A percentile compares a stretch with the other conserved stretches of the same genome.
phyloP scores from a whole-genome alignment of 2,888 invertebrate genomes.

The Drosophila antonietae region DNA sequence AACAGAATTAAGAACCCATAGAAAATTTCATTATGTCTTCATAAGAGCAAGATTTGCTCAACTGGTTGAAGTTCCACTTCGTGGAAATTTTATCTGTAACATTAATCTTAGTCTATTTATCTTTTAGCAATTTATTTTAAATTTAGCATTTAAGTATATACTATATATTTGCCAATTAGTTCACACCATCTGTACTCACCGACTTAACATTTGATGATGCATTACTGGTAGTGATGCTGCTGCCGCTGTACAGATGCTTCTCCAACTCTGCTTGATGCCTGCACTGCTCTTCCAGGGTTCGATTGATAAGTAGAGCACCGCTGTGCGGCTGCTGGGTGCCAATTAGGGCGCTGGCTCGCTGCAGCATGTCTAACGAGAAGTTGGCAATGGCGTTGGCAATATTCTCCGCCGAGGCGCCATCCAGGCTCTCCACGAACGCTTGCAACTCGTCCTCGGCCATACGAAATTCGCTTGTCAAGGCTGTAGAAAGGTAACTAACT shows the following conservation, averaged over 20 bases:
- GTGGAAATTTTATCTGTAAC: too few relatives aligned
- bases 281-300: slow-evolving; percentile 71
- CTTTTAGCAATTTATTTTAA: background rate
- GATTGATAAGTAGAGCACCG: slow-evolving; percentile 58
- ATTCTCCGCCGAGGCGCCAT: slow-evolving; percentile 56
- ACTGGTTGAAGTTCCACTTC: too few relatives aligned
- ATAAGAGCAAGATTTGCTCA: background rate
- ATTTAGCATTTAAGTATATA: background rate
- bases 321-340: slow-evolving; percentile 55
- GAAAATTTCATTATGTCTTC: too few relatives aligned
- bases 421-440: slow-evolving; percentile 71
- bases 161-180: background rate
- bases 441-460: slow-evolving; percentile 74
- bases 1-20: background rate
- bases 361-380: slow-evolving; percentile 75
- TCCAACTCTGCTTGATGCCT: slow-evolving; percentile 61
- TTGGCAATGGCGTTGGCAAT: slow-evolving; percentile 73
- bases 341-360: slow-evolving; percentile 71
- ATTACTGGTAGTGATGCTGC: background rate
- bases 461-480: background rate
- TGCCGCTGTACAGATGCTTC: slow-evolving; percentile 8
- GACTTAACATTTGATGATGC: slow-evolving; percentile 19
- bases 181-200: slow-evolving; percentile 42
- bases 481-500: background rate
- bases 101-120: background rate